These are phyloP conservation scores for Acronicta aceris DNA, from an alignment of 2,888 invertebrate species.

Conservation along the genomic window DNA sequence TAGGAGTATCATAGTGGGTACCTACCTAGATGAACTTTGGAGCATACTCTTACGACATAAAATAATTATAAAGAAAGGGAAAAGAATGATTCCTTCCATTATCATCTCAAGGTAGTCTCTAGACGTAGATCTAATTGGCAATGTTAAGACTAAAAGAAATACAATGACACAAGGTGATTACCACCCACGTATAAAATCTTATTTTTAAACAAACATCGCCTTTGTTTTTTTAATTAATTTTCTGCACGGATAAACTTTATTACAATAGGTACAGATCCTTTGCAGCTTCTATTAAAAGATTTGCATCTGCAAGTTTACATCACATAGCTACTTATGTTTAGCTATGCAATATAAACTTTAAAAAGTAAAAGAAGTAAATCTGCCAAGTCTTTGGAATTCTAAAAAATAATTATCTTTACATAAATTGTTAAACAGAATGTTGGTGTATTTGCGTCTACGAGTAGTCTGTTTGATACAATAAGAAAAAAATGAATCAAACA, in stretches of 20 bases:
- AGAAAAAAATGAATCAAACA: neutral
- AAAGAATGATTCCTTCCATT: neutral
- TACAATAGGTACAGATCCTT: conserved; percentile 1
- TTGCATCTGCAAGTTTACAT: conserved; percentile 22
- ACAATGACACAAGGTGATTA: neutral
- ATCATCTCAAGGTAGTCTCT: too few species aligned
- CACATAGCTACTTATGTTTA: neutral
- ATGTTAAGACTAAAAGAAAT: too few species aligned
- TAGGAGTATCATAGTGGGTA: too few species aligned
- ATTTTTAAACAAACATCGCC: conserved; percentile 15
- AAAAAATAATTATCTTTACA: neutral
- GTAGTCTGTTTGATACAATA: neutral
- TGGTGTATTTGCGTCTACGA: too few species aligned
- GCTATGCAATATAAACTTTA: too few species aligned
- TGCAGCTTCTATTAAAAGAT: conserved; percentile 25
- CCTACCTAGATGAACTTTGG: too few species aligned
- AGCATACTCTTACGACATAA: too few species aligned
- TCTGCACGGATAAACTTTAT: conserved; percentile 34
- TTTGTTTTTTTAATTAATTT: conserved; percentile 28
- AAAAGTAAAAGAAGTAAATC: too few species aligned
- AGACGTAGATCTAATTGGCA: too few species aligned
- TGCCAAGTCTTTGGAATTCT: neutral
- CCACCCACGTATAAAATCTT: conserved; percentile 20
- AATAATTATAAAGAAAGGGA: neutral
- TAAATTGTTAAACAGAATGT: too few species aligned